These are phyloP conservation scores for Panthera tigris DNA, from an alignment of 2,113 vertebrate species.

Conservation along the genomic window DNA sequence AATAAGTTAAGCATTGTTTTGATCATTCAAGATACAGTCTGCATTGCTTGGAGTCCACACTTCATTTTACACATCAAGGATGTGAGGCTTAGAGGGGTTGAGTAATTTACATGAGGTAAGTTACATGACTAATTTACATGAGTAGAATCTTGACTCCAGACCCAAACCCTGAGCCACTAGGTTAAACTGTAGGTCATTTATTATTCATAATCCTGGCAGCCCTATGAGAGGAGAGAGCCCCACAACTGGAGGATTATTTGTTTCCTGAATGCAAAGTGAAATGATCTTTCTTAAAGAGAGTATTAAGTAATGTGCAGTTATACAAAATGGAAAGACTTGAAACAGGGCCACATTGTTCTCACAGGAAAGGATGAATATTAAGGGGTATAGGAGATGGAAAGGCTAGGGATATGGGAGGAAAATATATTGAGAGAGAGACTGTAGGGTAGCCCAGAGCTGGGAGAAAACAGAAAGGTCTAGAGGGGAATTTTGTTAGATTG, in stretches of 20 bases:
- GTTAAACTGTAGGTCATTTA: not conserved
- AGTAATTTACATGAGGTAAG: not conserved
- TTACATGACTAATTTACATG: not conserved
- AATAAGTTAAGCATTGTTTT: not conserved
- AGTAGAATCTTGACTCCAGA: not conserved
- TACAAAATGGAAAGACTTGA: not conserved
- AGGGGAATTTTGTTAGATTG: not conserved
- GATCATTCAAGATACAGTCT: not conserved
- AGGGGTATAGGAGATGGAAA: not conserved
- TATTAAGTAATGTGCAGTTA: not conserved
- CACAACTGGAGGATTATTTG: not conserved
- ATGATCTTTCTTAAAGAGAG: not conserved
- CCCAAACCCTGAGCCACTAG: not conserved
- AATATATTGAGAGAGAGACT: not conserved
- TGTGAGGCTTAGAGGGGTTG: not conserved
- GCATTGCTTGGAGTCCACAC: not conserved
- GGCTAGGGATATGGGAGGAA: not conserved
- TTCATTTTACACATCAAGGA: not conserved
- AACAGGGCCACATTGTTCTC: not conserved
- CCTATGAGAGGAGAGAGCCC: not conserved
- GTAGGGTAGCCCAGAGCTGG: not conserved
- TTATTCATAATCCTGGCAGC: not conserved
- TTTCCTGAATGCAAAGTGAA: conserved; percentile 23
- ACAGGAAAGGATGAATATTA: not conserved
- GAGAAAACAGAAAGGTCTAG: not conserved